These are phyloP conservation scores for Albula glossodonta DNA, from an alignment of 2,113 vertebrate species.

Conservation along the genomic window DNA sequence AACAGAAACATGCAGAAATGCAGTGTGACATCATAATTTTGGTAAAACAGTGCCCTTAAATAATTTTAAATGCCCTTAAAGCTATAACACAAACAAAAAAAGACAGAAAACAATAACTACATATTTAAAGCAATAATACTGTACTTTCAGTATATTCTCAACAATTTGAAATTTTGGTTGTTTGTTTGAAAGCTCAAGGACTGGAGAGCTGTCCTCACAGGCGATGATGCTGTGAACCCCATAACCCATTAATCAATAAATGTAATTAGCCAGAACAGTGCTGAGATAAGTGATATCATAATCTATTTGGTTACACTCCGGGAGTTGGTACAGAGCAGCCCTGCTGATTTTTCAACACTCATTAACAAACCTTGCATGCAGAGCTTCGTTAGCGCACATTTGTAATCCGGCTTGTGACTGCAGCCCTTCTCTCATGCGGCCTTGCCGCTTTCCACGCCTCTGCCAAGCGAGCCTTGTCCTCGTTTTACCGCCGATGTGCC, in stretches of 20 bases:
- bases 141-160: neutral
- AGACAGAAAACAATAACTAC: neutral
- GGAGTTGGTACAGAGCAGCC: slow-evolving; percentile 31
- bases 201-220: slow-evolving; percentile 18
- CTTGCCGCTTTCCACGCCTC: neutral
- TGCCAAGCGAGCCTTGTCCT: slow-evolving; percentile 4
- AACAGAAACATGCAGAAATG: neutral
- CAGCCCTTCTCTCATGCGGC: neutral
- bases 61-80: neutral
- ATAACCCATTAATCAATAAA: slow-evolving; percentile 43
- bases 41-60: neutral
- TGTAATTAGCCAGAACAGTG: slow-evolving; percentile 39
- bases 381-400: slow-evolving; percentile 28
- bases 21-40: neutral
- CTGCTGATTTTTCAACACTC: slow-evolving; percentile 36
- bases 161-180: neutral
- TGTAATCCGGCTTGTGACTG: slow-evolving; percentile 30
- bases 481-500: neutral
- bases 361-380: slow-evolving; percentile 35
- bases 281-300: slow-evolving; percentile 40
- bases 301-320: slow-evolving; percentile 45
- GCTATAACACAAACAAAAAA: neutral
- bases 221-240: slow-evolving; percentile 33
- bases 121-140: neutral
- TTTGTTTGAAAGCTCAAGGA: neutral